Percentiles rank a stretch among this genome's conserved stretches.
phyloP scores from a whole-genome alignment of 1,140 invertebrate species.

The Megalopta genalis region DNA sequence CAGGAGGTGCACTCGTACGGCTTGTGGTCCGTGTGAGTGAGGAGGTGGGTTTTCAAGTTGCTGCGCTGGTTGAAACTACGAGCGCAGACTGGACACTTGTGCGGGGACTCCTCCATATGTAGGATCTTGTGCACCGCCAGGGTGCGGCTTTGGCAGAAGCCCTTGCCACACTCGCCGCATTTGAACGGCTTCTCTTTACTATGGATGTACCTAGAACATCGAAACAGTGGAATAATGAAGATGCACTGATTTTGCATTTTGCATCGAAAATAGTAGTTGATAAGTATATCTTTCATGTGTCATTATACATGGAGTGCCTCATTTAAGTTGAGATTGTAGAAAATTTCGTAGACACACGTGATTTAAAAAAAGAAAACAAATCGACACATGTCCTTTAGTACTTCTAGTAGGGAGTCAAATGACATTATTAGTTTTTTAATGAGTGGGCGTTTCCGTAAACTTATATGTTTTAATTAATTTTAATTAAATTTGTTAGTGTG shows the following conservation, averaged over 20 bases:
- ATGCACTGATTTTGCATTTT: background rate
- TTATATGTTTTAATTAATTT: too few species aligned
- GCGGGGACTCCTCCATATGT: constrained; percentile 94
- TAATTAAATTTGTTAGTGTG: too few species aligned
- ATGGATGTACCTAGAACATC: constrained; percentile 91
- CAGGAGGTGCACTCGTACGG: constrained; percentile 95
- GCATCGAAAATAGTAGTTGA: too few species aligned
- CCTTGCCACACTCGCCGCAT: constrained; percentile 96
- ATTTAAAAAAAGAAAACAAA: too few species aligned
- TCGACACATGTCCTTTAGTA: too few species aligned
- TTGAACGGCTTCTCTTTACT: constrained; percentile 98
- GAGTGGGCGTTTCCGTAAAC: too few species aligned
- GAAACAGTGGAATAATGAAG: background rate
- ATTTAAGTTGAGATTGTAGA: too few species aligned
- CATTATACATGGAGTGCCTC: too few species aligned
- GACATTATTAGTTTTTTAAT: too few species aligned
- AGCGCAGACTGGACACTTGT: constrained; percentile 94
- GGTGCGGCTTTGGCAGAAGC: constrained; percentile 96
- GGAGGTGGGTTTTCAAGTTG: constrained; percentile 95
- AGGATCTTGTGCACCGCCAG: constrained; percentile 96
- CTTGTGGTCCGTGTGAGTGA: constrained; percentile 97
- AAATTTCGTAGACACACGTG: too few species aligned
- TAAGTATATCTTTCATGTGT: too few species aligned
- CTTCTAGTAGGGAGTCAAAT: too few species aligned
- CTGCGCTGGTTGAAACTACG: constrained; percentile 94